Evolutionary conservation across 2,797 vertebrate genomes (phyloP).

Genomic region (Myotis findleyi): DNA sequence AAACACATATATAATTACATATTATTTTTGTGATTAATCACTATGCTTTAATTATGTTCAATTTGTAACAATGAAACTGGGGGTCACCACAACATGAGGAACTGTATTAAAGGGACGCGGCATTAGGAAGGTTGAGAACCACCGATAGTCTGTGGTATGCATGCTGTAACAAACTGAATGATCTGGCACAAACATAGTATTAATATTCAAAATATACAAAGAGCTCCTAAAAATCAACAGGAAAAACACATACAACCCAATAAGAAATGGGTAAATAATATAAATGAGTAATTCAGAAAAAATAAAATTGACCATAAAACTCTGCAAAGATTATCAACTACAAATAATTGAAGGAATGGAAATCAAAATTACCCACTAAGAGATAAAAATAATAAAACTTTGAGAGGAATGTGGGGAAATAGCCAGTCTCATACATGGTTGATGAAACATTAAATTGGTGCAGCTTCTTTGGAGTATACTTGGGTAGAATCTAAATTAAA

Average conservation of each 20-base stretch:
- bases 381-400: constrained; percentile 50
- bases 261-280: background rate
- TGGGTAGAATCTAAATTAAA: constrained; percentile 56
- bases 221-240: background rate
- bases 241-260: background rate
- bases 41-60: no score
- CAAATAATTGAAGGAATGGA: background rate
- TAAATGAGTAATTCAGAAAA: background rate
- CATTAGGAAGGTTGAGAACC: no score
- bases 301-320: background rate
- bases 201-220: constrained; percentile 39
- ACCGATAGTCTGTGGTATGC: background rate
- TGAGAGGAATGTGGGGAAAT: background rate
- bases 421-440: background rate
- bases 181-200: background rate
- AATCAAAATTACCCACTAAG: background rate
- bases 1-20: no score
- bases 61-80: no score
- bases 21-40: no score
- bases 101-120: no score
- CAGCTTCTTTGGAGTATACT: constrained; percentile 1
- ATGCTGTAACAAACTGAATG: background rate
- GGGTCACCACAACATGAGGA: no score
- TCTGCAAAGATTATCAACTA: background rate
- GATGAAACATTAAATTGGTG: constrained; percentile 8